These are phyloP conservation scores for Antheraea mylitta DNA, from an alignment of 1,140 invertebrate species.

Conservation along the genomic window DNA sequence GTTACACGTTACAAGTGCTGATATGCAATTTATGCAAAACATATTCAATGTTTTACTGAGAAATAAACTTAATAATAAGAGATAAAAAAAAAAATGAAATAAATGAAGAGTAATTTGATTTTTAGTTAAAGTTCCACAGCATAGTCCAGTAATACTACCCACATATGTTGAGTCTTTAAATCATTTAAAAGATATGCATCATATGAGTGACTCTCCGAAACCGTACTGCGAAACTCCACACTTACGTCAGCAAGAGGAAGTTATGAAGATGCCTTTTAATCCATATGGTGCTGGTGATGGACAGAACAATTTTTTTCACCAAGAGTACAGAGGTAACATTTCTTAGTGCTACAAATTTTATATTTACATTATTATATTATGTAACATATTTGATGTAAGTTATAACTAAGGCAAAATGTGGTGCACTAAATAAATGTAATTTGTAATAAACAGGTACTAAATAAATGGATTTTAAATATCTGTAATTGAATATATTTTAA, in stretches of 20 bases:
- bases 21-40: no score
- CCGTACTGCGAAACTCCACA: slow-evolving; percentile 53
- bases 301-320: slow-evolving; percentile 61
- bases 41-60: no score
- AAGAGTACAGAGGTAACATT: slow-evolving; percentile 54
- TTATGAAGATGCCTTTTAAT: slow-evolving; percentile 48
- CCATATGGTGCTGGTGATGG: slow-evolving; percentile 67
- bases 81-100: no score
- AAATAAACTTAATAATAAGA: no score
- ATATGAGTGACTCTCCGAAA: slow-evolving; percentile 50
- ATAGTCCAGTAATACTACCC: slow-evolving; percentile 52
- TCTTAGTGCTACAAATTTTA: background rate
- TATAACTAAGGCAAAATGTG: no score
- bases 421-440: no score
- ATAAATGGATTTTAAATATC: no score
- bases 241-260: slow-evolving; percentile 47
- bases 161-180: slow-evolving; percentile 65
- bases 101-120: background rate
- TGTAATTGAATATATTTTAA: no score
- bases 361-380: no score
- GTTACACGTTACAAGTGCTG: no score
- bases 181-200: slow-evolving; percentile 58
- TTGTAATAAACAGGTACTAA: no score
- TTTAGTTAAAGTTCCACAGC: slow-evolving; percentile 21
- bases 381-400: no score